Base-by-base conservation (phyloP, 2,888 invertebrate genomes). In the Drosophila longiperda region DNA sequence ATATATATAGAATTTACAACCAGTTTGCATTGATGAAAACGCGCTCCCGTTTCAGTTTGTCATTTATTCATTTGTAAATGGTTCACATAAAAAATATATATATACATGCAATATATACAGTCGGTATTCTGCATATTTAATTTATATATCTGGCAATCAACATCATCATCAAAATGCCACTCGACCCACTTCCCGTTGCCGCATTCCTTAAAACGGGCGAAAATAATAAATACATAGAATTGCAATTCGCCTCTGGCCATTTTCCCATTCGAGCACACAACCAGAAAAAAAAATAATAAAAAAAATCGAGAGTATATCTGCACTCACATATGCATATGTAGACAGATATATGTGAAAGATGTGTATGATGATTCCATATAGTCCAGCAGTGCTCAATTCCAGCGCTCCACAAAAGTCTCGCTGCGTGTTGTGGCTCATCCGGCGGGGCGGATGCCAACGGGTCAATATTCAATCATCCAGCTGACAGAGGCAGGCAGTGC, bases 401-500 rank as follows among this genome's bases (percentile, higher is more conserved):
- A 58, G 15, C 61, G 34, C 15, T 32, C 58, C 42, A 68, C 59
- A 62, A 63, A 63, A 63, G 68, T 66, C 50, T 66, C 54, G 59
- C 40, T 53, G 66, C 42, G 38, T 53, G 59, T 62, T 67, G 55
- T 54, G 74, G 75, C 73, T 53, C 75, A 63, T 80, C 77, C 66
- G 78, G 64, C 48, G 20, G 20, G 55, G 61, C 55, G 50, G 59
- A 66, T 70, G 69, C 68, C 69, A 72, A 40, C 60, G 66, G 65
- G 67, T 64, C 53, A 70, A 61, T 57, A 48, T 80, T 83, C 85
- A 93, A 83, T 93, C 93, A 82, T 95, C 95, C 40, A 97, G 93
- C 79, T 97, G 97, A 90, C 96, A 96, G 82, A 97, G 94, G 66
- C 96, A 93, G 0, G 97, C 97, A 0, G 96, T 96, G 33, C 97